Evolutionary conservation across 2,888 invertebrate species (phyloP), one percentile per base, ranked within the genome.

Genomic region (Limnephilus rhombicus): DNA sequence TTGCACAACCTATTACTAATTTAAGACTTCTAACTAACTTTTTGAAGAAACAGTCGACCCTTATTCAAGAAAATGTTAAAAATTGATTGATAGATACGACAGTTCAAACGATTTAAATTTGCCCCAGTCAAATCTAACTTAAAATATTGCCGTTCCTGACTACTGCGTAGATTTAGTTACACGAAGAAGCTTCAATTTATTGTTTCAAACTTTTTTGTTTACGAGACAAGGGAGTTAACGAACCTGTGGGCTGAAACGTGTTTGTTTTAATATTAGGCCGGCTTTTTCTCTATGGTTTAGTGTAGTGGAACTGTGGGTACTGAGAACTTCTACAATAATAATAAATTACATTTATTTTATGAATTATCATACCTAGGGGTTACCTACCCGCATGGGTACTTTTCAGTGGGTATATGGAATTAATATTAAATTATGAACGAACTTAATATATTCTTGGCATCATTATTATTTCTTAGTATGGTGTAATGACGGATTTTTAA

Each of bases 241-340:
- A 68, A 68, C 68, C 68, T 68, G 68, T 68, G 68, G 68, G 68
- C n/a, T 68, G 68, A 68, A 68, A 68, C 68, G 68, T 68, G 68
- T 68, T 68, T 68, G 68, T 68, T 68, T 68, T 68, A 68, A 68
- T 68, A 68, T 68, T 68, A 68, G 68, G 68, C 24, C 9, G 68
- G 24, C 68, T 68, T 24, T 24, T 68, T 68, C 24, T 24, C 68
- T 68, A 68, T 68, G 24, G 24, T 68, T 45, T 68, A 24, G 68
- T 68, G n/a, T 68, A 24, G 68, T 68, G n/a, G 24, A 24, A n/a
- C 68, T 68, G 7, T 18, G 68, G 5, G 18, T 68, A 68, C 68
- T 53, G 9, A n/a, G 7, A 68, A 68, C 68, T 68, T 18, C 53
- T 68, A 68, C 68, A 24, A 24, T 68, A 68, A 68, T 68, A 68